These are phyloP conservation scores for Tigriopus japonicus DNA, from an alignment of 1,140 invertebrate genomes.

Conservation along the genomic window DNA sequence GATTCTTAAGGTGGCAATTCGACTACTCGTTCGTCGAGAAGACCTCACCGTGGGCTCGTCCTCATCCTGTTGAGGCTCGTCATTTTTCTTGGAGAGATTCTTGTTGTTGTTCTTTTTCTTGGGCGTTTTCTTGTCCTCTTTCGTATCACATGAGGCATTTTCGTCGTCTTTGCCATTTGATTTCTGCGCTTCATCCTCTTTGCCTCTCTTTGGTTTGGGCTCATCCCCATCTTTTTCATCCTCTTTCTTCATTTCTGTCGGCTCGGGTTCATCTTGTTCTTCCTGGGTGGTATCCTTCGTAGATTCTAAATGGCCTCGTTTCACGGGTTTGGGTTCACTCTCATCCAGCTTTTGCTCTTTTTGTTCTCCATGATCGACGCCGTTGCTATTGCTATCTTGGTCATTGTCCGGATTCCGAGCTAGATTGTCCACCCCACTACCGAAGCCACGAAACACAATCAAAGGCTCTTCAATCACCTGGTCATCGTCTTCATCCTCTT, in stretches of 20 bases:
- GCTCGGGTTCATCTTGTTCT: constrained; percentile 22
- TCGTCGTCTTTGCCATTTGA: constrained; percentile 25
- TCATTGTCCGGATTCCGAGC: constrained; percentile 1
- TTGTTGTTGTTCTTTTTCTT: constrained; percentile 13
- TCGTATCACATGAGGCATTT: constrained; percentile 18
- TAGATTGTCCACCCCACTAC: constrained; percentile 5
- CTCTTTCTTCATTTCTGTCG: constrained; percentile 25
- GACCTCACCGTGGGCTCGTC: neutral
- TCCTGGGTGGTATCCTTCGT: constrained; percentile 1
- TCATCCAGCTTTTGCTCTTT: neutral
- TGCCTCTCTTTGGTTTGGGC: too few relatives aligned
- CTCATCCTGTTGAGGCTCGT: neutral
- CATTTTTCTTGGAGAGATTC: neutral
- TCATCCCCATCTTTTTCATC: neutral
- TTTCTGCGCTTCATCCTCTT: constrained; percentile 25
- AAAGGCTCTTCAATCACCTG: constrained; percentile 11
- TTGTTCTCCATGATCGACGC: constrained; percentile 1
- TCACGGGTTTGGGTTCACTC: constrained; percentile 15
- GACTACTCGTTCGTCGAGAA: neutral
- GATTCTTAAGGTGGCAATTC: neutral
- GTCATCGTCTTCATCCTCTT: neutral
- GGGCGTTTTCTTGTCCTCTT: constrained; percentile 7
- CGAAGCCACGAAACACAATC: neutral
- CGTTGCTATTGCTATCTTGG: neutral
- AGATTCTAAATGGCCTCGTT: constrained; percentile 8